phyloP scores from a whole-genome alignment of 1,140 invertebrate species.

The Drosophila athabasca region DNA sequence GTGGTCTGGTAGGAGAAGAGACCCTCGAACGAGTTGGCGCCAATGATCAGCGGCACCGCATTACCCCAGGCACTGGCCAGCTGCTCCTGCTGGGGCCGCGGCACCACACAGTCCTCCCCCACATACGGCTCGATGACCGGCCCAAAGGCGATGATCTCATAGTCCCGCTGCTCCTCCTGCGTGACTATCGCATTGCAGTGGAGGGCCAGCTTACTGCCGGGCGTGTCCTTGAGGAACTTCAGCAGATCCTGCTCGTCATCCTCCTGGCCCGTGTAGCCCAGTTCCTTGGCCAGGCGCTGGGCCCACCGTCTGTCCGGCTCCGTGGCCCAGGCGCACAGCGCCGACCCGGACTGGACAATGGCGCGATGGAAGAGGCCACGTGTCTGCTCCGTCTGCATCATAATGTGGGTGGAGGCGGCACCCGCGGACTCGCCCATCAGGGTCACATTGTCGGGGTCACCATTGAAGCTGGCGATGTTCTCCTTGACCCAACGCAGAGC shows the following conservation, averaged over 20 bases:
- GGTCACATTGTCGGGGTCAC: constrained; percentile 77
- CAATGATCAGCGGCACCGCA: constrained; percentile 83
- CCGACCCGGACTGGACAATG: constrained; percentile 86
- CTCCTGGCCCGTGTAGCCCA: constrained; percentile 68
- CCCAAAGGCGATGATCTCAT: constrained; percentile 69
- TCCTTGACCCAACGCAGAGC: constrained; percentile 83
- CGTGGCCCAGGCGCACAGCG: constrained; percentile 81
- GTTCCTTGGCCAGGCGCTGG: constrained; percentile 49
- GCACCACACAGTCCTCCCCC: constrained; percentile 71
- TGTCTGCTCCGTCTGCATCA: constrained; percentile 68
- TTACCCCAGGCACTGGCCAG: constrained; percentile 78
- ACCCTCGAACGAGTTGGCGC: constrained; percentile 82
- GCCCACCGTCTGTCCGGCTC: constrained; percentile 39
- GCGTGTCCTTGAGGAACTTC: constrained; percentile 74
- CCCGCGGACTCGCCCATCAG: constrained; percentile 83
- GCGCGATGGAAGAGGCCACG: constrained; percentile 86
- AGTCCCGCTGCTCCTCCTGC: constrained; percentile 54
- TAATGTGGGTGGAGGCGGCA: constrained; percentile 61
- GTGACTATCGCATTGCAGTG: constrained; percentile 56
- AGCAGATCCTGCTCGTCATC: constrained; percentile 59
- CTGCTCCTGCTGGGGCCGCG: constrained; percentile 70
- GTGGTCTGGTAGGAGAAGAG: constrained; percentile 64
- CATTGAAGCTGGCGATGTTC: constrained; percentile 78
- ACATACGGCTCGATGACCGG: constrained; percentile 82
- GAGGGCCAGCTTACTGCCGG: constrained; percentile 38